phyloP scores from a whole-genome alignment of 1,140 invertebrate species.

The Schmidtea mediterranea region DNA sequence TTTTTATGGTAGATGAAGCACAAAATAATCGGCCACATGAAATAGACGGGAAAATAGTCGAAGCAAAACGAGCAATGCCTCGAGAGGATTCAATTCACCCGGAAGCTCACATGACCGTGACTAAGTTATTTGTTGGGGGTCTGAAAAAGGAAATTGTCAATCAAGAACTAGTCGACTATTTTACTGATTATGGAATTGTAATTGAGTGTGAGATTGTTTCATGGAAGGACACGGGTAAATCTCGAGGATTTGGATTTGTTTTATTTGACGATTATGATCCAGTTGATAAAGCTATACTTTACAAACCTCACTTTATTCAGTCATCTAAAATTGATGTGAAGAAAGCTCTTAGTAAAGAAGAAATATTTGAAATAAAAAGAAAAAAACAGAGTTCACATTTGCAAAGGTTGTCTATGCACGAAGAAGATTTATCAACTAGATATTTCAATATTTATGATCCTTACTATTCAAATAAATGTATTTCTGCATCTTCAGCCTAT shows the following conservation, averaged over 20 bases:
- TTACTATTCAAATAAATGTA: too few species aligned
- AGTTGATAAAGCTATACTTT: slow-evolving; percentile 13
- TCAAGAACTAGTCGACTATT: slow-evolving; percentile 11
- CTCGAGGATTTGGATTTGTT: slow-evolving; percentile 18
- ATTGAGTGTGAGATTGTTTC: slow-evolving; percentile 16
- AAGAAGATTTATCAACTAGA: too few species aligned
- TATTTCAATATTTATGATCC: too few species aligned
- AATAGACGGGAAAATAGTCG: slow-evolving; percentile 8
- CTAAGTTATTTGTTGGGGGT: slow-evolving; percentile 11
- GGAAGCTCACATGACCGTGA: slow-evolving; percentile 2
- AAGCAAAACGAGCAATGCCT: slow-evolving; percentile 8
- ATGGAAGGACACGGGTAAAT: slow-evolving; percentile 18
- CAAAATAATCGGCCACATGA: slow-evolving; percentile 8
- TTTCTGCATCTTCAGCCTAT: too few species aligned
- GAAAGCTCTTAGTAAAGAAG: slow-evolving; percentile 3
- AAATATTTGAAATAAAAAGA: background rate
- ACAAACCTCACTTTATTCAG: slow-evolving; percentile 2
- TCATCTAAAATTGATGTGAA: slow-evolving; percentile 1
- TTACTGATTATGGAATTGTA: slow-evolving; percentile 15
- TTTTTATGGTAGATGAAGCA: slow-evolving; percentile 8
- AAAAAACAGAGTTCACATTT: too few species aligned
- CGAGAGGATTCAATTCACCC: slow-evolving; percentile 5
- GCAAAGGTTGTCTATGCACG: too few species aligned
- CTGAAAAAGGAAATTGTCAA: slow-evolving; percentile 15
- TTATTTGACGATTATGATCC: slow-evolving; percentile 19